Base-by-base conservation (phyloP, 2,888 invertebrate species). In the Hydriomena furcata region DNA sequence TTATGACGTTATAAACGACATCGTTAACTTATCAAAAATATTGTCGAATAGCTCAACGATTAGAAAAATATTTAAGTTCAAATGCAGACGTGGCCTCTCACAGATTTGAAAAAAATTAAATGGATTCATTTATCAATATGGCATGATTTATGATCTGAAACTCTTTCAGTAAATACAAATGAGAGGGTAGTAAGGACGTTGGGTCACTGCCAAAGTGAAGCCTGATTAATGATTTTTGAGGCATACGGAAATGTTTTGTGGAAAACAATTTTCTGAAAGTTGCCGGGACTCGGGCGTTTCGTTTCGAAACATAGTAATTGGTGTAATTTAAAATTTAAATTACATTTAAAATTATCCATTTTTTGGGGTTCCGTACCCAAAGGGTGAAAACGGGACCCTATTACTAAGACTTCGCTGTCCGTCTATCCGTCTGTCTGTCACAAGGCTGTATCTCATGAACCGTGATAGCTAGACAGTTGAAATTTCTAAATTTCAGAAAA, bases 91-190 rank as follows among this genome's bases (percentile, higher is more conserved):
- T 58, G 62, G 57, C 66, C 63, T 60, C 61, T 66, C 66, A 55
- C 62, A 73, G 74, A 73, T 83, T 84, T 79, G 68, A 85, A 84
- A 84, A 17, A 82, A 81, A 76, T 70, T 77, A 70, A 76, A 82
- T 81, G 76, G 75, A 74, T 75, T 81, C 79, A 87, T 86, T 86
- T 81, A 86, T 86, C 85, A 86, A 84, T 81, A 79, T 66, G 71
- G 70, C 74, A 83, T 87, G 86, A 86, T 86, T 86, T 84, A 86
- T 84, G 82, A 71, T 74, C 76, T 71, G 70, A 74, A 86, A 84
- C 85, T 85, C 85, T 85, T 84, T 86, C 82, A 76, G 81, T 82
- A 86, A 87, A 86, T 86, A 87, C 86, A 87, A 86, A 87, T 86
- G 86, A 86, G 82, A 71, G 83, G 73, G 79, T 74, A 79, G 80